These are phyloP conservation scores for Euwallacea similis DNA, from an alignment of 1,140 invertebrate species.

Conservation along the genomic window DNA sequence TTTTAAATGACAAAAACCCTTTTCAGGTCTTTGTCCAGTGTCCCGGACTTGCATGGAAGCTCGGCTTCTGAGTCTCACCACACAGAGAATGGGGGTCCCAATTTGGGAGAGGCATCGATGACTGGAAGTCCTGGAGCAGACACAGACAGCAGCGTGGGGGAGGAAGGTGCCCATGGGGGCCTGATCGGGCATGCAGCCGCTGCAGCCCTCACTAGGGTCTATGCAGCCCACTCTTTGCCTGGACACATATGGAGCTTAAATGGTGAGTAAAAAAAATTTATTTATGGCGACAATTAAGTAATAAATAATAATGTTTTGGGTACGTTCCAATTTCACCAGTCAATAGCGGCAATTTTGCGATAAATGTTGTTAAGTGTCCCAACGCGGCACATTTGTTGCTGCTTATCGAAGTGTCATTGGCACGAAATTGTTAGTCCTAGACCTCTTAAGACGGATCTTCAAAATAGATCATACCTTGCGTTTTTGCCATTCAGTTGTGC, in stretches of 20 bases:
- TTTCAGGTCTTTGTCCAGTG: slow-evolving; percentile 71
- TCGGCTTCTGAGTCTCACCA: slow-evolving; percentile 49
- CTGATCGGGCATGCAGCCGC: slow-evolving; percentile 58
- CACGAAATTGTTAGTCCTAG: too few species aligned
- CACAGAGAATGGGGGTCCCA: slow-evolving; percentile 26
- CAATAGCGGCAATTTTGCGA: too few species aligned
- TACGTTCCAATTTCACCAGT: too few species aligned
- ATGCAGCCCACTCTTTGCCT: slow-evolving; percentile 84
- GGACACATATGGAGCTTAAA: slow-evolving; percentile 90
- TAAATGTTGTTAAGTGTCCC: background rate
- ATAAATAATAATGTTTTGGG: background rate
- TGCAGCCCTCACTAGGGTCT: slow-evolving; percentile 72
- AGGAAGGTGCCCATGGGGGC: slow-evolving; percentile 50
- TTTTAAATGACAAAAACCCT: background rate
- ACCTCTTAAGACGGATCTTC: too few species aligned
- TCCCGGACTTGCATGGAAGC: slow-evolving; percentile 71
- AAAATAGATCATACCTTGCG: too few species aligned
- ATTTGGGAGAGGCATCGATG: slow-evolving; percentile 57
- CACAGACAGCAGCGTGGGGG: slow-evolving; percentile 64
- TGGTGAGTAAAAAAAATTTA: slow-evolving; percentile 62
- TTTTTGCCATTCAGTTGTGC: too few species aligned
- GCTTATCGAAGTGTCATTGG: background rate
- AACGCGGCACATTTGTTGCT: background rate
- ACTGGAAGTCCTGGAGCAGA: slow-evolving; percentile 60
- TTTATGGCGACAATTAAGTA: slow-evolving; percentile 1